A percentile compares a stretch with the other conserved stretches of the same genome.
phyloP scores from a whole-genome alignment of 2,113 vertebrate genomes.

The Charadrius vociferus region DNA sequence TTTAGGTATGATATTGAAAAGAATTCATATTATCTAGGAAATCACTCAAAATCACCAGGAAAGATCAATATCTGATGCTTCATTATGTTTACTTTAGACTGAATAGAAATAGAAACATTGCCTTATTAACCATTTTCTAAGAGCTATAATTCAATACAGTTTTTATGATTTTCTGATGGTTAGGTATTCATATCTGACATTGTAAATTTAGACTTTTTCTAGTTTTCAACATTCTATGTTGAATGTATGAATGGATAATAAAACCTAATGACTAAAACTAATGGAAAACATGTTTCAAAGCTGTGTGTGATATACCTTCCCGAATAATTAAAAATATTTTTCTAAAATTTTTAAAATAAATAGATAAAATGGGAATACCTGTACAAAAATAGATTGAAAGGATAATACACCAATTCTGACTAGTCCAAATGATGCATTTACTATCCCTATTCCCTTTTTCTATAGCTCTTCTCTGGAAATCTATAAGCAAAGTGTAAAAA shows the following conservation, averaged over 20 bases:
- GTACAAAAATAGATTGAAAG: neutral
- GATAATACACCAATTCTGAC: neutral
- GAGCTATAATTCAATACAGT: neutral
- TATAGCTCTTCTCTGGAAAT: neutral
- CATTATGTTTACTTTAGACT: neutral
- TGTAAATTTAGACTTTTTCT: neutral
- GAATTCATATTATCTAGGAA: neutral
- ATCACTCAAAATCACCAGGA: neutral
- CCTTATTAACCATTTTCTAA: neutral
- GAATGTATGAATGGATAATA: neutral
- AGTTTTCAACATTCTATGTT: neutral
- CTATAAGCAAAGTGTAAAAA: neutral
- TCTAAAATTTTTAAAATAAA: neutral
- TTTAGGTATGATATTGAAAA: neutral
- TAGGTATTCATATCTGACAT: neutral
- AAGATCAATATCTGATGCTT: neutral
- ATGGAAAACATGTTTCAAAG: neutral
- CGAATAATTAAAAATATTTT: neutral
- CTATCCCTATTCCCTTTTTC: neutral
- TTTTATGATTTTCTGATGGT: neutral
- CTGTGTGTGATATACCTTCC: neutral
- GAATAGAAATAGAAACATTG: neutral
- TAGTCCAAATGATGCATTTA: neutral
- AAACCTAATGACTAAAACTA: neutral
- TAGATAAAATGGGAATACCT: neutral